These are phyloP conservation scores for Microplitis mediator DNA, from an alignment of 1,140 invertebrate genomes.

Conservation along the genomic window DNA sequence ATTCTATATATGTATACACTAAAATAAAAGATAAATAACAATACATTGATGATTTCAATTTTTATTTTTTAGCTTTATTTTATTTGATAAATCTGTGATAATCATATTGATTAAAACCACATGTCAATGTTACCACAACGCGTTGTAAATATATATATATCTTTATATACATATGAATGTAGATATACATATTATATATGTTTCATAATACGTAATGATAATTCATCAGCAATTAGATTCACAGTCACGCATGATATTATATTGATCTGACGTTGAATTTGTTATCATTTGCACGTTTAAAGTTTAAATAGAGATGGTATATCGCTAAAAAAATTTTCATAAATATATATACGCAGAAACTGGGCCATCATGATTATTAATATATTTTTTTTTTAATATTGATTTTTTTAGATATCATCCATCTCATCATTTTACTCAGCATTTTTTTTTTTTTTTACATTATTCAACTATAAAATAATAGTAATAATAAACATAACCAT, in stretches of 20 bases:
- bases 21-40: background rate
- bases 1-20: no score
- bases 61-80: background rate
- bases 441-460: background rate
- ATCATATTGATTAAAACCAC: conserved; percentile 19
- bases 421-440: background rate
- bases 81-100: conserved; percentile 9
- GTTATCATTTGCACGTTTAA: background rate
- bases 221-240: background rate
- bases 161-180: background rate
- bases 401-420: background rate
- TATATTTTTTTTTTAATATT: conserved; percentile 5
- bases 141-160: background rate
- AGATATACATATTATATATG: no score
- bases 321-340: background rate
- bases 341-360: background rate
- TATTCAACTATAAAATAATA: no score
- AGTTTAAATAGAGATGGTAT: background rate
- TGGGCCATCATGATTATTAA: conserved; percentile 17
- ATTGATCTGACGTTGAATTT: conserved; percentile 3
- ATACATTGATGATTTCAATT: background rate
- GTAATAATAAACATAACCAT: no score
- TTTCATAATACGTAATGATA: no score
- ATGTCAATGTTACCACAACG: conserved; percentile 15
- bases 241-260: conserved; percentile 4